phyloP scores from a whole-genome alignment of 2,113 vertebrate genomes.

The Argyrosomus japonicus region DNA sequence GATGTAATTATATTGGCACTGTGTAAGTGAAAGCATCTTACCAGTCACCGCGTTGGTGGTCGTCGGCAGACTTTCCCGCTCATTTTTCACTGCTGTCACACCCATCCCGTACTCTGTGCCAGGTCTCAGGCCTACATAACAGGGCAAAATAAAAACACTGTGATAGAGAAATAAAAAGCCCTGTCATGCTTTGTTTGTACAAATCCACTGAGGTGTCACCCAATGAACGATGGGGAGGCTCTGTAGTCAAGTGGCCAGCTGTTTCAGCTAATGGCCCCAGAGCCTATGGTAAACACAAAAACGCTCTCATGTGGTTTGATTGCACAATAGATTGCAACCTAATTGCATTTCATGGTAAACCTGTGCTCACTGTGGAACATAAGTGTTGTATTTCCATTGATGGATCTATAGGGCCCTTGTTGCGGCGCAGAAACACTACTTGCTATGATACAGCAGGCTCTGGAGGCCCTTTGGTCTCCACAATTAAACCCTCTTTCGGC shows the following conservation, averaged over 20 bases:
- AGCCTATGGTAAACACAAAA: conserved; percentile 50
- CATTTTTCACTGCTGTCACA: conserved; percentile 92
- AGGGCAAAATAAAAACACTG: conserved; percentile 17
- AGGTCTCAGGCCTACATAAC: conserved; percentile 88
- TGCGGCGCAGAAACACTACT: conserved; percentile 59
- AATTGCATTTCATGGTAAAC: conserved; percentile 72
- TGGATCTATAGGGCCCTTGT: conserved; percentile 71
- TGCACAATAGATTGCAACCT: conserved; percentile 64
- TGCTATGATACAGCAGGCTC: conserved; percentile 63
- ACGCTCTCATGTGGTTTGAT: conserved; percentile 59
- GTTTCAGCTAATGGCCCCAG: conserved; percentile 61
- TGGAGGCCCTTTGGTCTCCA: conserved; percentile 65
- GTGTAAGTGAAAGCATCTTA: conserved; percentile 72
- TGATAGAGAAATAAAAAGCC: conserved; percentile 34
- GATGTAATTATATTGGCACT: not conserved
- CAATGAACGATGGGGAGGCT: conserved; percentile 40
- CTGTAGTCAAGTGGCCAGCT: conserved; percentile 68
- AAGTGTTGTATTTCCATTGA: conserved; percentile 69
- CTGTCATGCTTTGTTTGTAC: conserved; percentile 49
- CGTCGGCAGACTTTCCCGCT: conserved; percentile 92
- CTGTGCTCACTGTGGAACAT: conserved; percentile 44
- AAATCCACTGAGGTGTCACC: conserved; percentile 43
- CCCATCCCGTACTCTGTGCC: conserved; percentile 97
- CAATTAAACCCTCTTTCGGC: conserved; percentile 72
- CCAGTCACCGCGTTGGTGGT: conserved; percentile 97